These are phyloP conservation scores for Melanocharis versteri DNA, from an alignment of 2,113 vertebrate species.

Conservation along the genomic window DNA sequence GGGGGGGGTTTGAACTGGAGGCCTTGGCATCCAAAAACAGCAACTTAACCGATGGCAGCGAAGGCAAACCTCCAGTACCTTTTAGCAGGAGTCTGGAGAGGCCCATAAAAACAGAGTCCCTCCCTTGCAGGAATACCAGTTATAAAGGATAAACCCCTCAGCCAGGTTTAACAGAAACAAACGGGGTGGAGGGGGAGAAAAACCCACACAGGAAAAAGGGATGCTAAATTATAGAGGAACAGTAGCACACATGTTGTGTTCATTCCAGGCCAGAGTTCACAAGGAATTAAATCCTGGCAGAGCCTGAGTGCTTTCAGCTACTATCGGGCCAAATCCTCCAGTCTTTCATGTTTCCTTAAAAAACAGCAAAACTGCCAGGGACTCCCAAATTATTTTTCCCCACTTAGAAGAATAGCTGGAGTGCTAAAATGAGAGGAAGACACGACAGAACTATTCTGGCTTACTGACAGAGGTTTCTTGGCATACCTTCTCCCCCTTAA, in stretches of 20 bases:
- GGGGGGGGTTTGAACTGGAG: not conserved
- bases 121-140: not conserved
- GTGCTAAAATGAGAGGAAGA: not conserved
- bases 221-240: slow-evolving; percentile 42
- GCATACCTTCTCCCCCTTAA: not conserved
- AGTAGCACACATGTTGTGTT: not conserved
- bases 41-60: not conserved
- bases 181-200: not conserved
- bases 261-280: slow-evolving; percentile 33
- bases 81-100: not conserved
- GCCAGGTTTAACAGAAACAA: not conserved
- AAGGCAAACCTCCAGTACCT: slow-evolving; percentile 9
- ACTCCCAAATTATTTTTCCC: not conserved
- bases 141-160: not conserved
- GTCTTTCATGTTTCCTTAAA: not conserved
- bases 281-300: slow-evolving; percentile 15
- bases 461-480: not conserved
- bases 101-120: not conserved
- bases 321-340: not conserved
- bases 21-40: not conserved
- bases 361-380: not conserved
- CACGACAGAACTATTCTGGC: not conserved
- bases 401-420: not conserved
- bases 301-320: not conserved
- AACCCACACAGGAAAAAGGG: not conserved